Percentiles rank a stretch among this genome's conserved stretches.
Conservation (phyloP, 2,888 invertebrate genomes). For the Mongoloraphidia duomilia region DNA sequence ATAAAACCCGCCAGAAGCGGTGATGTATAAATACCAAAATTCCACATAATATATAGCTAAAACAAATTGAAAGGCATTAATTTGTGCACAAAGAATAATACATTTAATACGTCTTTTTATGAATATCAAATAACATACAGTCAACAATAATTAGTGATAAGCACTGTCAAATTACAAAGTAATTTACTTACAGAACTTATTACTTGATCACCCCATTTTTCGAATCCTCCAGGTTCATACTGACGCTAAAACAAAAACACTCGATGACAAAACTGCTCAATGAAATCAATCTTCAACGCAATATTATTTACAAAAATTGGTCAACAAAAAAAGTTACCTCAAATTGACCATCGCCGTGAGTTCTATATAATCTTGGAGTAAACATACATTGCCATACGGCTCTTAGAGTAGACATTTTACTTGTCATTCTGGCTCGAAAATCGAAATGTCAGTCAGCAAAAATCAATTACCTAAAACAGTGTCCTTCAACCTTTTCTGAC, state of each 20-base stretch:
- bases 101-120: neutral
- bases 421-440: slow-evolving; percentile 1
- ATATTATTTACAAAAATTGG: slow-evolving; percentile 5
- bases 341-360: slow-evolving; percentile 46
- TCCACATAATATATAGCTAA: slow-evolving; percentile 50
- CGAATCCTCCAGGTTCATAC: slow-evolving; percentile 52
- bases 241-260: slow-evolving; percentile 33
- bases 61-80: slow-evolving; percentile 14
- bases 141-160: neutral
- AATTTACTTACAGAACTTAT: slow-evolving; percentile 44
- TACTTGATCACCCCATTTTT: slow-evolving; percentile 60
- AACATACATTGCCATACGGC: slow-evolving; percentile 49
- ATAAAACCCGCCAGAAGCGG: slow-evolving; percentile 59
- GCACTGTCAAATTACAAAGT: neutral
- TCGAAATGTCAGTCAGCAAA: too few species aligned
- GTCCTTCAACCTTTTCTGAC: too few species aligned
- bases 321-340: slow-evolving; percentile 29
- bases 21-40: slow-evolving; percentile 55
- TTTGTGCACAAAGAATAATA: neutral
- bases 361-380: slow-evolving; percentile 55
- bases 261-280: too few species aligned
- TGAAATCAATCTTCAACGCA: slow-evolving; percentile 14
- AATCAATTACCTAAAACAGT: too few species aligned
- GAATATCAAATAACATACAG: neutral
- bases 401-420: slow-evolving; percentile 32